A percentile compares a stretch with the other conserved stretches of the same genome.
These are phyloP conservation scores for Antigone vipio DNA, from an alignment of 2,113 vertebrate genomes.

Conservation along the genomic window DNA sequence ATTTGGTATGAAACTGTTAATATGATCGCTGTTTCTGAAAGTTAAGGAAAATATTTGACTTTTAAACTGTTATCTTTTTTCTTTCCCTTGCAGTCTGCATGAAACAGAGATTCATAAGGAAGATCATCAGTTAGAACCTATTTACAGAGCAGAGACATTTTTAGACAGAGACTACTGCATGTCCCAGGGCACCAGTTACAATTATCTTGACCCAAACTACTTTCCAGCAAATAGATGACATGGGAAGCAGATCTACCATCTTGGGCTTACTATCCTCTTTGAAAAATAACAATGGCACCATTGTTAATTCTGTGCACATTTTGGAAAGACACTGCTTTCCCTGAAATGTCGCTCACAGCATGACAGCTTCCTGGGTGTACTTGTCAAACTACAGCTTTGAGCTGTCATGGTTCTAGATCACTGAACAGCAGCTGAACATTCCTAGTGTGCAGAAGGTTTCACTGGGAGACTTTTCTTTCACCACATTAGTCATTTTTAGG, in stretches of 20 bases:
- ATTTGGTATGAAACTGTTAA: background rate
- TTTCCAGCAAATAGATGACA: constrained; percentile 99
- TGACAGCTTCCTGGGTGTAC: constrained; percentile 79
- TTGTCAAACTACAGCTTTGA: constrained; percentile 74
- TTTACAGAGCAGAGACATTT: constrained; percentile 90
- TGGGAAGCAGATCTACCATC: constrained; percentile 76
- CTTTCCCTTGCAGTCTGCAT: constrained; percentile 81
- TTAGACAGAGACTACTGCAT: constrained; percentile 99
- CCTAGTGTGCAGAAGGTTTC: constrained; percentile 78
- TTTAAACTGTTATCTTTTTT: constrained; percentile 52
- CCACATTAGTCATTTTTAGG: constrained; percentile 57
- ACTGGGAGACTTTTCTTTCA: constrained; percentile 66
- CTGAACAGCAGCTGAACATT: constrained; percentile 83
- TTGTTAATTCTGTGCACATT: constrained; percentile 77
- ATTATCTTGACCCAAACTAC: constrained; percentile 99
- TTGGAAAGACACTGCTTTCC: constrained; percentile 79
- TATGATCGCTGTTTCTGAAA: constrained; percentile 1
- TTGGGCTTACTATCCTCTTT: constrained; percentile 69
- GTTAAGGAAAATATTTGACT: background rate
- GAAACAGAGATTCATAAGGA: constrained; percentile 96
- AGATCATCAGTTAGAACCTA: constrained; percentile 91
- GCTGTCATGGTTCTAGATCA: constrained; percentile 76
- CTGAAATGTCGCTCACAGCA: constrained; percentile 78
- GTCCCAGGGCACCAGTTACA: constrained; percentile 93
- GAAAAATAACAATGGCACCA: constrained; percentile 75